A percentile compares a stretch with the other conserved stretches of the same genome.
These are phyloP conservation scores for Oscheius myriophilus DNA, from an alignment of 2,888 invertebrate genomes.

Conservation along the genomic window DNA sequence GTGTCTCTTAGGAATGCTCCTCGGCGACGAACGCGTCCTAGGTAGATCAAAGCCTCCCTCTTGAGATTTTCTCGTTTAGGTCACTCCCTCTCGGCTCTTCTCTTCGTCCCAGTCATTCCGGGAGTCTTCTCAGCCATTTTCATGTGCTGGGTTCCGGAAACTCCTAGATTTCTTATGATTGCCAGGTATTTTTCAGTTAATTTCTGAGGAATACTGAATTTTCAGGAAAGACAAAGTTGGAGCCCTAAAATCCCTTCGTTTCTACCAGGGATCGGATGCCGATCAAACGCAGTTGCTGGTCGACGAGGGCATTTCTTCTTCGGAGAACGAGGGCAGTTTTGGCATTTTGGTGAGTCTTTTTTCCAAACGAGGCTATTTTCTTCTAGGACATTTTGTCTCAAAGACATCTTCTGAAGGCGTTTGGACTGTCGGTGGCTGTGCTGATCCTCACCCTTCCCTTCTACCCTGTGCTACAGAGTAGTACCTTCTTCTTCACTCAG, in stretches of 20 bases:
- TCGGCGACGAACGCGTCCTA: conserved; percentile 56
- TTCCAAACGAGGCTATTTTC: no score
- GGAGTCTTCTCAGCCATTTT: conserved; percentile 59
- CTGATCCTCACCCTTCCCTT: conserved; percentile 62
- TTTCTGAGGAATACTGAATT: neutral
- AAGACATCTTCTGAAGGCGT: conserved; percentile 56
- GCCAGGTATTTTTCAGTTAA: conserved; percentile 34
- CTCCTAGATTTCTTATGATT: conserved; percentile 61
- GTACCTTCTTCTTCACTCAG: conserved; percentile 59
- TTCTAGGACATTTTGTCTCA: conserved; percentile 43
- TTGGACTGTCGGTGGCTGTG: conserved; percentile 57
- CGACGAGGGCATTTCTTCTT: neutral
- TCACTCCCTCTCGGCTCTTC: conserved; percentile 59
- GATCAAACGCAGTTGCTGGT: conserved; percentile 11
- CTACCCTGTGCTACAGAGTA: conserved; percentile 65
- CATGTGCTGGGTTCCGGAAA: conserved; percentile 61
- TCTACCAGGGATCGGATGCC: conserved; percentile 56
- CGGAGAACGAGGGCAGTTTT: neutral
- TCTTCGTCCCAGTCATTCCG: conserved; percentile 62
- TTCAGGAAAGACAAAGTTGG: conserved; percentile 42
- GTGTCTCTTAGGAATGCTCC: conserved; percentile 66
- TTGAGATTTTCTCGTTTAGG: conserved; percentile 15
- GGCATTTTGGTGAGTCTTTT: no score
- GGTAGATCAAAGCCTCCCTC: conserved; percentile 29
- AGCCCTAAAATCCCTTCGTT: conserved; percentile 50